These are phyloP conservation scores for Bubo bubo DNA, from an alignment of 2,113 vertebrate genomes.

Conservation along the genomic window DNA sequence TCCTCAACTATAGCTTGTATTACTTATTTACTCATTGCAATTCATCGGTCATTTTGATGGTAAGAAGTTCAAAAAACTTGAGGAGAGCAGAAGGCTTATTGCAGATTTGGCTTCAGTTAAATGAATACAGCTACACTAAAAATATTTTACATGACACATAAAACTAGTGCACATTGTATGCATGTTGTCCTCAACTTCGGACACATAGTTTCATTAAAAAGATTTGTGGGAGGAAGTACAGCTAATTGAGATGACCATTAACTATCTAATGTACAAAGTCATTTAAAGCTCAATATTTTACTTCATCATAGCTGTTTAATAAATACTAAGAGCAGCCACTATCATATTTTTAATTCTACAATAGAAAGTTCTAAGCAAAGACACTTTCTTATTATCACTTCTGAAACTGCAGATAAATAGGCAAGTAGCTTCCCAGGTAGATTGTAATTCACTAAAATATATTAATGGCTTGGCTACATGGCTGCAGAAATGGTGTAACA, in stretches of 20 bases:
- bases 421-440: background rate
- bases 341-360: background rate
- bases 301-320: background rate
- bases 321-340: background rate
- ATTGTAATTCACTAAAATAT: background rate
- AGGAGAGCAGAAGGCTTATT: background rate
- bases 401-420: conserved; percentile 21
- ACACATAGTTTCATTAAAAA: background rate
- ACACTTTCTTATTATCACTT: background rate
- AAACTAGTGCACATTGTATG: background rate
- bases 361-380: background rate
- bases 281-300: conserved; percentile 4
- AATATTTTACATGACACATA: background rate
- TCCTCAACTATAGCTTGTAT: background rate
- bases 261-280: background rate
- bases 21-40: conserved; percentile 26
- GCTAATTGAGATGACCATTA: background rate
- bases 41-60: background rate
- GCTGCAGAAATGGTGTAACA: background rate
- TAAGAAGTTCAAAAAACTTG: background rate
- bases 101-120: background rate
- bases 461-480: background rate
- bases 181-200: background rate
- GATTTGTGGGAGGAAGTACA: background rate
- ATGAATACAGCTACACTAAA: background rate